A percentile compares a stretch with the other conserved stretches of the same genome.
Conservation (phyloP, 2,113 vertebrate genomes). For the Tylochromis polylepis region DNA sequence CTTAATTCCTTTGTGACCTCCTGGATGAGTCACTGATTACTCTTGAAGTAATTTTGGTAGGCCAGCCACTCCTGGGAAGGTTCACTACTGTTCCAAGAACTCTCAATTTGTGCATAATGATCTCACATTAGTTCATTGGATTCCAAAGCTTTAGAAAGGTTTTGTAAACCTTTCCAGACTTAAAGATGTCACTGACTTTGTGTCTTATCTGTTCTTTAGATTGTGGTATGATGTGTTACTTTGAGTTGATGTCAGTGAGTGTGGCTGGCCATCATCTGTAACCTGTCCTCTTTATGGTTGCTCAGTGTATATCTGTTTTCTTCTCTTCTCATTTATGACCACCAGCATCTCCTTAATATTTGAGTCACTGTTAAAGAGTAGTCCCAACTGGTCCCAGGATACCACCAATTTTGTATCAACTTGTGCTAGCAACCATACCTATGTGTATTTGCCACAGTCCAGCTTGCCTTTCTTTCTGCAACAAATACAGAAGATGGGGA, state of each 20-base stretch:
- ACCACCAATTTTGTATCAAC: not conserved
- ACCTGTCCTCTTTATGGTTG: not conserved
- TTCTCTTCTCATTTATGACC: not conserved
- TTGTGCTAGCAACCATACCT: not conserved
- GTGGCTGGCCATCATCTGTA: not conserved
- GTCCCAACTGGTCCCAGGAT: not conserved
- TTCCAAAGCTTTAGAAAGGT: not conserved
- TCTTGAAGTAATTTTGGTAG: not conserved
- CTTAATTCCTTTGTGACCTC: not conserved
- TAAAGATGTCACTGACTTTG: not conserved
- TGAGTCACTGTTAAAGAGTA: not conserved
- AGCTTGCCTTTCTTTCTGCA: not conserved
- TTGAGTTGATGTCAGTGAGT: not conserved
- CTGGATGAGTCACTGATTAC: not conserved
- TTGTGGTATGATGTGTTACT: not conserved
- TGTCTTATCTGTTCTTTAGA: not conserved
- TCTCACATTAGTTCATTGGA: not conserved
- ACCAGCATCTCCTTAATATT: not conserved
- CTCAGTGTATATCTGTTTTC: not conserved
- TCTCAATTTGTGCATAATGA: not conserved
- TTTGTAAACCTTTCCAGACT: accelerated
- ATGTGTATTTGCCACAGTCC: not conserved
- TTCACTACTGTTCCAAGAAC: not conserved
- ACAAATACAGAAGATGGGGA: not conserved
- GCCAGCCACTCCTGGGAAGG: not conserved